Evolutionary conservation across 2,113 vertebrate species (phyloP).

Genomic region (Chelonoidis abingdonii): DNA sequence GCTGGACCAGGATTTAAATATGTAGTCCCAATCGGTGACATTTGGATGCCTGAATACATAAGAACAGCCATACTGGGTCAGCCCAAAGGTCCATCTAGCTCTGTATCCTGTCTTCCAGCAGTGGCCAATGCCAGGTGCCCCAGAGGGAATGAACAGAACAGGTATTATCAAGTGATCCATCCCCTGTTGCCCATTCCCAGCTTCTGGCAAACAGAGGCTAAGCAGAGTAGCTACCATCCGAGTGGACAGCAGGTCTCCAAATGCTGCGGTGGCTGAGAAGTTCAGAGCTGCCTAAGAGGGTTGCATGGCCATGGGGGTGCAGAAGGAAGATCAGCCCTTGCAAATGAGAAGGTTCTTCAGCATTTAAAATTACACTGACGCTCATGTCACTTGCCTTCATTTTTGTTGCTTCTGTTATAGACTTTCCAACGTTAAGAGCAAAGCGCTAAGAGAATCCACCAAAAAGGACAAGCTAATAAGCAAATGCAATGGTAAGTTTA

Average conservation of each 20-base stretch:
- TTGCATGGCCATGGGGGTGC: accelerated
- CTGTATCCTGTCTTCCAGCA: no score
- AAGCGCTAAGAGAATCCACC: constrained; percentile 62
- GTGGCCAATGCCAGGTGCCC: no score
- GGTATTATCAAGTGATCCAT: no score
- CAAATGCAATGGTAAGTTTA: constrained; percentile 60
- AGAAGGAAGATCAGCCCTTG: background rate
- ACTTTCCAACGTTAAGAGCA: constrained; percentile 56
- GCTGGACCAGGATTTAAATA: background rate
- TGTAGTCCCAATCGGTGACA: accelerated
- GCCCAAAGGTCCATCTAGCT: no score
- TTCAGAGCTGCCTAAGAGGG: accelerated
- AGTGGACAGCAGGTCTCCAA: accelerated
- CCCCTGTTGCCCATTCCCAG: no score
- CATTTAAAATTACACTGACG: background rate
- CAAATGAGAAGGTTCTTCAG: background rate
- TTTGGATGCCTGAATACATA: background rate
- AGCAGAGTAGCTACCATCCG: background rate
- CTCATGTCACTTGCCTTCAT: background rate
- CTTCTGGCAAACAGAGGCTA: no score
- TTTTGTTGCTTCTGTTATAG: background rate
- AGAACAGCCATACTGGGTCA: no score
- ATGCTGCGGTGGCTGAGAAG: no score
- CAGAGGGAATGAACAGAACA: no score
- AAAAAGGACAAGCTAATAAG: constrained; percentile 71